A percentile compares a stretch with the other conserved stretches of the same genome.
Conservation (phyloP, 2,113 vertebrate genomes). For the Ovibos moschatus region DNA sequence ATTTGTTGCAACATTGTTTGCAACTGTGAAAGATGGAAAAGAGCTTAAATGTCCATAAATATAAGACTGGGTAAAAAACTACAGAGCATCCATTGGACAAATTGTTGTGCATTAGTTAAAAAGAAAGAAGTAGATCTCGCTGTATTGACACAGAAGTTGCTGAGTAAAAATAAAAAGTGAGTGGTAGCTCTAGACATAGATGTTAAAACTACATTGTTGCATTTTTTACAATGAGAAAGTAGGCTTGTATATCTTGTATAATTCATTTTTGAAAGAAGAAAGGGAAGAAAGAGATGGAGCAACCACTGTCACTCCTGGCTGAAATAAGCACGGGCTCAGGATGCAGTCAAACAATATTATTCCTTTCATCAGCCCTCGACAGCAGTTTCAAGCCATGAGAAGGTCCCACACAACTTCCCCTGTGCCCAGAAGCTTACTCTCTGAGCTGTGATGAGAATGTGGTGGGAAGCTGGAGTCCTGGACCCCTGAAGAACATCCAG, state of each 20-base stretch:
- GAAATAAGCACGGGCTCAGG: not conserved
- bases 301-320: not conserved
- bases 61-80: not conserved
- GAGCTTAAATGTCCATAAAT: slow-evolving; percentile 1
- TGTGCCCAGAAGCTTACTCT: not conserved
- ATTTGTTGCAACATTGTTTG: not conserved
- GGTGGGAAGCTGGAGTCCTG: not conserved
- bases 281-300: not conserved
- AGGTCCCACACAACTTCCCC: not conserved
- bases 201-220: slow-evolving; percentile 24
- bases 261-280: slow-evolving; percentile 28
- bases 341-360: not conserved
- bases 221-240: slow-evolving; percentile 45
- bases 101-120: not conserved
- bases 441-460: not conserved
- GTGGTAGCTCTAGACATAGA: slow-evolving; percentile 14
- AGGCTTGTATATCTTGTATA: not conserved
- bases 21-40: slow-evolving; percentile 10
- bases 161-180: slow-evolving; percentile 42
- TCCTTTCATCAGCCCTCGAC: not conserved
- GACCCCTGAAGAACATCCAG: not conserved
- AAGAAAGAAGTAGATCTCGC: not conserved
- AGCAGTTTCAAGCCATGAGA: too few relatives aligned
- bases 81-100: not conserved
- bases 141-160: not conserved